Evolutionary conservation across 2,113 vertebrate genomes (phyloP).

Genomic region (Marcusenius ussheri): DNA sequence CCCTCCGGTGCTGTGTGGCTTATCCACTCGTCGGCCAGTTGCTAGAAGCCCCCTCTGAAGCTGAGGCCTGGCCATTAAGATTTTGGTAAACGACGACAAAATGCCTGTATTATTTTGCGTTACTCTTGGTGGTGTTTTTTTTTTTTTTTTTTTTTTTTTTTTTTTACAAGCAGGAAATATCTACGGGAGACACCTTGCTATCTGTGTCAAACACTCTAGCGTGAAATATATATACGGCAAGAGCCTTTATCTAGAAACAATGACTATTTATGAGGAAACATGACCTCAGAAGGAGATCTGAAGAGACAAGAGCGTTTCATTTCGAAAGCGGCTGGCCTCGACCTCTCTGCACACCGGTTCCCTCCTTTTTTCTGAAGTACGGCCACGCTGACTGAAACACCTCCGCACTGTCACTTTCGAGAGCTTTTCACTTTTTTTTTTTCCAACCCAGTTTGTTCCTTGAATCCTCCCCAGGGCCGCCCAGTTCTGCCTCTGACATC

Average conservation of each 20-base stretch:
- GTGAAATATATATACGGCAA: not conserved
- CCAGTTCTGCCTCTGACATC: not conserved
- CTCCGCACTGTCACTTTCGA: not conserved
- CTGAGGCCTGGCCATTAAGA: not conserved
- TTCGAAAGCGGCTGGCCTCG: not conserved
- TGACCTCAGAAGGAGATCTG: not conserved
- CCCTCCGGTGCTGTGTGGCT: not conserved
- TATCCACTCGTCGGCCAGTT: not conserved
- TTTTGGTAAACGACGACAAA: not conserved
- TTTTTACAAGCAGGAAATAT: not conserved
- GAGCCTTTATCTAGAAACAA: not conserved
- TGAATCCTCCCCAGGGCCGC: not conserved
- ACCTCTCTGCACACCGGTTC: not conserved
- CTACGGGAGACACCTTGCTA: not conserved
- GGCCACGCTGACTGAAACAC: not conserved
- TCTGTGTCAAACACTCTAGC: not conserved
- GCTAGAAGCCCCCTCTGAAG: not conserved
- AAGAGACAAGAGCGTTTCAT: not conserved
- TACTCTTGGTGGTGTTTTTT: not conserved
- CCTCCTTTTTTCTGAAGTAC: not conserved
- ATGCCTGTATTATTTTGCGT: not conserved
- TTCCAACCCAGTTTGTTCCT: not conserved
- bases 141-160: not conserved
- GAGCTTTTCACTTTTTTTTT: not conserved
- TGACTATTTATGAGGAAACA: slow-evolving; percentile 8